These are phyloP conservation scores for Mizuhopecten yessoensis DNA, from an alignment of 1,140 invertebrate genomes.

Conservation along the genomic window DNA sequence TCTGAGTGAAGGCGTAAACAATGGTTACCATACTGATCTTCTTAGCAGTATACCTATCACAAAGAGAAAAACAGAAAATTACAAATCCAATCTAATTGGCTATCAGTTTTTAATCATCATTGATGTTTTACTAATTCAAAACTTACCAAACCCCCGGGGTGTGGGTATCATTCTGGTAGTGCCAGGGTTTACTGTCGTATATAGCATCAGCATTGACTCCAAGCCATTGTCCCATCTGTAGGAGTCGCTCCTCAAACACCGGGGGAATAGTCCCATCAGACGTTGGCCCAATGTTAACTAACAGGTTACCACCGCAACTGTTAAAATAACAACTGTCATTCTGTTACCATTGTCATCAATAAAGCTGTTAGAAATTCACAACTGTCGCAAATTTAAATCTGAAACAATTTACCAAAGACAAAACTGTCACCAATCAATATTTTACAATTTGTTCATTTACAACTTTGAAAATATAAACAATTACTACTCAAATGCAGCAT, in stretches of 20 bases:
- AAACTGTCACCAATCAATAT: too few species aligned
- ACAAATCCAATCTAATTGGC: too few species aligned
- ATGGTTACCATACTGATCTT: slow-evolving; percentile 38
- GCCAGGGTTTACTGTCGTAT: slow-evolving; percentile 89
- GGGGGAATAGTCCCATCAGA: slow-evolving; percentile 93
- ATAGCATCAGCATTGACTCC: slow-evolving; percentile 94
- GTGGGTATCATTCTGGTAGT: slow-evolving; percentile 91
- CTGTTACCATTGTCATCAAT: too few species aligned
- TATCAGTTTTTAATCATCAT: too few species aligned
- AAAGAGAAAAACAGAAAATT: too few species aligned
- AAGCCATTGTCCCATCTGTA: slow-evolving; percentile 89
- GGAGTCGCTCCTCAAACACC: slow-evolving; percentile 94
- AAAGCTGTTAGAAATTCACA: too few species aligned
- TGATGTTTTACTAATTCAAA: not conserved
- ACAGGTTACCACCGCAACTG: slow-evolving; percentile 94
- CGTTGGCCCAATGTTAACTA: slow-evolving; percentile 96
- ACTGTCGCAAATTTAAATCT: too few species aligned
- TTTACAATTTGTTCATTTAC: too few species aligned
- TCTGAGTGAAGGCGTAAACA: not conserved
- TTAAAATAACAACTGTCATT: too few species aligned
- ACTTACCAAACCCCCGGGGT: slow-evolving; percentile 86
- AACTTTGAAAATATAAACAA: too few species aligned
- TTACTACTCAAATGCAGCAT: too few species aligned
- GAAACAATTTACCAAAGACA: too few species aligned
- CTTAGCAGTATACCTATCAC: not conserved